Evolutionary conservation across 2,888 invertebrate genomes (phyloP), one percentile per base, ranked within the genome.

Genomic region (Pimpla rufipes): DNA sequence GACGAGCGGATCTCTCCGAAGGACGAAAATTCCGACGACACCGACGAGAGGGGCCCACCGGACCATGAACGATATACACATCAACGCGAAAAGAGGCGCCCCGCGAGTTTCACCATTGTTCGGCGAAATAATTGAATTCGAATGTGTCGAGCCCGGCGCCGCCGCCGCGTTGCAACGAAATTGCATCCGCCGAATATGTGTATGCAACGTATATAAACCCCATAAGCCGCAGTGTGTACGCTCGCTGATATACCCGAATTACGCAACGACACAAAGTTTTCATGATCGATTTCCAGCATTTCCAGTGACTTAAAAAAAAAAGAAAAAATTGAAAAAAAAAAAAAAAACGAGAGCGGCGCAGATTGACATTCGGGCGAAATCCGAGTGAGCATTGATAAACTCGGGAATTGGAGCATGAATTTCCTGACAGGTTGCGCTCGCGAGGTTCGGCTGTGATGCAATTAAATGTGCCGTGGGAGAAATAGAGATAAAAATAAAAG

Each of bases 71-170:
- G 29, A 29, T n/a, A n/a, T n/a, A n/a, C 29, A 2, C 29, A 45
- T 37, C n/a, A 67, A 67, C 64, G 62, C 16, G 50, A 68, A 74
- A 74, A 59, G 67, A 59, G 37, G 3, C 45, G 18, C 40, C 0
- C 29, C 16, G 57, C 66, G 57, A 79, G 45, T 67, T 13, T 18
- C 64, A 29, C 55, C 40, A 81, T 83, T 83, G 83, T 83, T 81
- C 18, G 73, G 35, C 45, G 74, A 83, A 81, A 81, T 83, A 81
- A 83, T 81, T 80, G 68, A 83, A 83, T 74, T n/a, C 68, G 42
- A 71, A 66, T 42, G 57, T n/a, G 55, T 68, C 71, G 18, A 57
- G 42, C 29, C 5, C 3, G 3, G 29, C 29, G 29, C n/a, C n/a
- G 52, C 18, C 23, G 40, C 35, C 40, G 57, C 6, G 11, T 21